Base-by-base conservation (phyloP, 2,888 invertebrate species). In the Ormyrus pomaceus region DNA sequence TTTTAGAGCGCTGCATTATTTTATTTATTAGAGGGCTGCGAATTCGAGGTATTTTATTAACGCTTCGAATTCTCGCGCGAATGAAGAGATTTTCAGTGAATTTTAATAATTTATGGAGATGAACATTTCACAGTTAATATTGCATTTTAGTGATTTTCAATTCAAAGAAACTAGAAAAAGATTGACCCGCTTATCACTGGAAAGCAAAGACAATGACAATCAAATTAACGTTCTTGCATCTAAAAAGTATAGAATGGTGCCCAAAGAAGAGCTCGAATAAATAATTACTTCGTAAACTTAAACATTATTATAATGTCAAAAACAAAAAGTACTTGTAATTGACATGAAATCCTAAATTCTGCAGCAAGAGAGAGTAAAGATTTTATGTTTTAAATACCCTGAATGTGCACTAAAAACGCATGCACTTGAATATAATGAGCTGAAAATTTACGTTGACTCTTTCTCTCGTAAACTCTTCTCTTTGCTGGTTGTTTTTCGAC, bases 251-350 rank as follows among this genome's bases (percentile, higher is more conserved):
- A 34, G 4, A 34, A 34, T 34, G 34, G 4, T 34, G 34, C 34
- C 34, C 34, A 2, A 34, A 4, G 34, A 34, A 34, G 34, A 34
- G 34, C 11, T 5, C 50, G 4, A 46, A 19, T 46, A 62, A 66
- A 76, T 76, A 69, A 76, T 76, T 76, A 53, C 68, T 65, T 13
- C 10, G 69, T 56, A 56, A 69, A 76, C 13, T 69, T 76, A 69
- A 34, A 55, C 69, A 62, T 19, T 51, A 62, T 65, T 48, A 45
- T 13, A 53, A 8, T 76, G 34, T 11, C 46, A 55, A 9, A 48
- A 53, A 45, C n/a, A 74, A 65, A 68, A 77, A 56, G 46, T 56
- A 56, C 48, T 56, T 51, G 64, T 62, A 56, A 76, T 76, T 69
- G 62, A 55, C 69, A 69, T 76, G 69, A 76, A 76, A 69, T 66